phyloP scores from a whole-genome alignment of 2,797 vertebrate genomes.

The Clarias fuscus region DNA sequence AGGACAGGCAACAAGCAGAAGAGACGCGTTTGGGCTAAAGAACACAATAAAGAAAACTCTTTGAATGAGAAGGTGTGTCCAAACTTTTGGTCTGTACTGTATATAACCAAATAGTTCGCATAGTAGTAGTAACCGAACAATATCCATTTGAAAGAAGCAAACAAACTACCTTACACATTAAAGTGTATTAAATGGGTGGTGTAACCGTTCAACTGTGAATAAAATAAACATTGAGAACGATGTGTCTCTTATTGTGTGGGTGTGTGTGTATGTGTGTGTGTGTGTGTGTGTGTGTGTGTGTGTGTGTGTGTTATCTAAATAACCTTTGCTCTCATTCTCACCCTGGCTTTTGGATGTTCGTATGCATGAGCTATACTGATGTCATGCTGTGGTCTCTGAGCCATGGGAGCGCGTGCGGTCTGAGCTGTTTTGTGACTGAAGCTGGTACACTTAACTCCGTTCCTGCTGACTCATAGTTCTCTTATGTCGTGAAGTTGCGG shows the following conservation, averaged over 20 bases:
- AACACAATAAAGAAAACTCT: too few species aligned
- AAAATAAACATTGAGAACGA: background rate
- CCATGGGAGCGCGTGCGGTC: background rate
- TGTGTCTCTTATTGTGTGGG: background rate
- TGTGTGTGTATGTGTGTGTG: too few species aligned
- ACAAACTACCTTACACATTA: background rate
- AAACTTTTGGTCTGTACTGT: too few species aligned
- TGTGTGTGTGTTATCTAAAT: constrained; percentile 9
- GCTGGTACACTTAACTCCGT: background rate
- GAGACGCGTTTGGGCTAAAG: too few species aligned
- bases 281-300: background rate
- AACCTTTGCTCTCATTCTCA: constrained; percentile 40
- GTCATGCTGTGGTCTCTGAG: constrained; percentile 9
- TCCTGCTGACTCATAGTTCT: constrained; percentile 22
- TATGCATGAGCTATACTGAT: constrained; percentile 8
- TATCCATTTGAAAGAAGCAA: background rate
- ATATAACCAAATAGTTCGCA: background rate
- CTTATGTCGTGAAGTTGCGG: background rate
- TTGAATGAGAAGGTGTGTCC: too few species aligned
- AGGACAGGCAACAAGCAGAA: too few species aligned
- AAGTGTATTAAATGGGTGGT: background rate
- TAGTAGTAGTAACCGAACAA: background rate
- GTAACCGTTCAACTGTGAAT: background rate
- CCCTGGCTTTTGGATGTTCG: background rate
- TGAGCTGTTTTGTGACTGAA: background rate